These are phyloP conservation scores for Cheilosia impressa DNA, from an alignment of 2,888 invertebrate species.

Conservation along the genomic window DNA sequence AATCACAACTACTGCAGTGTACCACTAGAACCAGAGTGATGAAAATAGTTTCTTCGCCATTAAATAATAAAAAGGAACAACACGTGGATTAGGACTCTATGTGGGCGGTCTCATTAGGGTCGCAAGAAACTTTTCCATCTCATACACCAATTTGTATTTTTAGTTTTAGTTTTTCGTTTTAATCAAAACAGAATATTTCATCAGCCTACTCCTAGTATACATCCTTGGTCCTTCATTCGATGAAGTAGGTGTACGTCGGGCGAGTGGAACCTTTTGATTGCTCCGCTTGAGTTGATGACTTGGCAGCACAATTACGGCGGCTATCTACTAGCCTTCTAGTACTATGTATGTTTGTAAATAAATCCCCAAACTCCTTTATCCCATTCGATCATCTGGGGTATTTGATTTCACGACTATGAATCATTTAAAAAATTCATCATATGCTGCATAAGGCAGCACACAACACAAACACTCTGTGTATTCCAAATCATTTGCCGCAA, in stretches of 20 bases:
- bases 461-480: slow-evolving; percentile 5
- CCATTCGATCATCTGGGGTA: slow-evolving; percentile 39
- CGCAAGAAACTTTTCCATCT: neutral
- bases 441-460: slow-evolving; percentile 35
- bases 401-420: slow-evolving; percentile 49
- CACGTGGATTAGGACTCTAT: neutral
- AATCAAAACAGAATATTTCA: slow-evolving; percentile 15
- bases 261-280: neutral
- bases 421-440: slow-evolving; percentile 54
- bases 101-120: neutral
- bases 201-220: neutral
- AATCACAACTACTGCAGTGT: neutral
- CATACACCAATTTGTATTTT: neutral
- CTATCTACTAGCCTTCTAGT: neutral
- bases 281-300: slow-evolving; percentile 17
- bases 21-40: neutral
- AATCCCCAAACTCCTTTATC: slow-evolving; percentile 7
- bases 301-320: neutral
- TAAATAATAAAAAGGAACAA: neutral
- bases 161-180: neutral
- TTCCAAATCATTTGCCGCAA: slow-evolving; percentile 43
- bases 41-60: neutral
- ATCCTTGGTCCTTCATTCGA: too few relatives aligned
- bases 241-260: neutral
- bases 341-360: slow-evolving; percentile 6